Evolutionary conservation across 2,888 invertebrate genomes (phyloP), one percentile per base, ranked within the genome.

Genomic region (Drosophila picticornis): DNA sequence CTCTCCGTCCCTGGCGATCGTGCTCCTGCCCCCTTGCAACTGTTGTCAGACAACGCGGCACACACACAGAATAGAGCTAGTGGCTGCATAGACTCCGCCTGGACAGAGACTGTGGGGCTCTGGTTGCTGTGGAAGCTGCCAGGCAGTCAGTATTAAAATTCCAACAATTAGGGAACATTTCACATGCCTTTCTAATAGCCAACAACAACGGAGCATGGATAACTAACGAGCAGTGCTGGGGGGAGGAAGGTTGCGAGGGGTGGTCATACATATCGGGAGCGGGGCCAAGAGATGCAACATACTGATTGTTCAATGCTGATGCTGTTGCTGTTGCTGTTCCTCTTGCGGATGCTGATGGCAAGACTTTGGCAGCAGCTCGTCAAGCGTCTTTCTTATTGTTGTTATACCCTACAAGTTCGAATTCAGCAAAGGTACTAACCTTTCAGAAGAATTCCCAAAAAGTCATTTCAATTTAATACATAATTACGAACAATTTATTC

Each of bases 141-240:
- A 40, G 77, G 76, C 51, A 50, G 70, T 50, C 63, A 88, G 85
- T 85, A 88, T 91, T 86, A 88, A 85, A 88, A 90, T 90, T 90
- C 89, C 91, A 84, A 90, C 89, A 90, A 90, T 90, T 90, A 90
- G 91, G 90, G 81, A 90, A 90, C 91, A 91, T 90, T 91, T 91
- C 84, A 81, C 84, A 90, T 90, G 84, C 88, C 87, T 88, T 90
- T 90, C 91, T 89, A 89, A 90, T 90, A 83, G 85, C 91, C 89
- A 88, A 78, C 80, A 86, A 80, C 80, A 85, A 72, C 86, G 76
- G 63, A 85, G 73, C 75, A 63, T 58, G 72, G 72, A 67, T 66
- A 55, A 78, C 75, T 74, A 64, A 75, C 71, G 57, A 57, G 36
- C 38, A 38, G 48, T 29, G 31, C 29, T 50, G 16, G 9, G n/a